A percentile compares a stretch with the other conserved stretches of the same genome.
These are phyloP conservation scores for Ectropis crepuscularia DNA, from an alignment of 2,888 invertebrate species.

Conservation along the genomic window DNA sequence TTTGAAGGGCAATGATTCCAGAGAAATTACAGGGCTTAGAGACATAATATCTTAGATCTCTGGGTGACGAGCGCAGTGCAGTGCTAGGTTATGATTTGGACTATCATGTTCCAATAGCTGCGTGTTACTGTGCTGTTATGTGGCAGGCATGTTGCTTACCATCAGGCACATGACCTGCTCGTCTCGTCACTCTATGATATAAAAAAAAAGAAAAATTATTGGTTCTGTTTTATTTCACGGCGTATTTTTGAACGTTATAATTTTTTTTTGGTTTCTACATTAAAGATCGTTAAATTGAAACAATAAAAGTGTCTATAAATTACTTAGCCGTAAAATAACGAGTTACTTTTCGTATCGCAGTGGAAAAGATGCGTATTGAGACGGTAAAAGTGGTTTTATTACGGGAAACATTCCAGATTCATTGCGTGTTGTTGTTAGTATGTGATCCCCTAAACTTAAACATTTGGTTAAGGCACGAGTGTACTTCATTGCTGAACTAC, in stretches of 20 bases:
- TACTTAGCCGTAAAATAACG: conserved; percentile 69
- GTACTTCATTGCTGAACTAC: not conserved
- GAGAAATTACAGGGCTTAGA: too few species aligned
- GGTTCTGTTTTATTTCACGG: too few species aligned
- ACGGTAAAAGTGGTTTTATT: conserved; percentile 73
- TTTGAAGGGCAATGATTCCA: too few species aligned
- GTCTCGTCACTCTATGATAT: too few species aligned
- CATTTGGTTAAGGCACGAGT: conserved; percentile 1
- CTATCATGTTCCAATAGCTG: too few species aligned
- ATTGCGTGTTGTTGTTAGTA: conserved; percentile 52
- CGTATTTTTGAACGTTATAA: not conserved
- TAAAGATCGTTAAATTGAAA: conserved; percentile 67
- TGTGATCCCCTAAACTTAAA: conserved; percentile 37
- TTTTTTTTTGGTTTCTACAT: conserved; percentile 33
- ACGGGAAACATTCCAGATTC: conserved; percentile 68
- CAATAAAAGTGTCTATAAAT: conserved; percentile 78
- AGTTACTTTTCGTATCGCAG: conserved; percentile 65
- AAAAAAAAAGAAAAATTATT: too few species aligned
- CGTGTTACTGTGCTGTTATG: too few species aligned
- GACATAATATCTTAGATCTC: too few species aligned
- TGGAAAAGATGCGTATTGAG: conserved; percentile 72
- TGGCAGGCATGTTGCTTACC: too few species aligned
- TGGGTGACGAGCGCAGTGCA: too few species aligned
- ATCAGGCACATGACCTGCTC: too few species aligned
- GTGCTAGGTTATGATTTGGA: too few species aligned